phyloP scores from a whole-genome alignment of 1,140 invertebrate species.

The Brachionus rubens region DNA sequence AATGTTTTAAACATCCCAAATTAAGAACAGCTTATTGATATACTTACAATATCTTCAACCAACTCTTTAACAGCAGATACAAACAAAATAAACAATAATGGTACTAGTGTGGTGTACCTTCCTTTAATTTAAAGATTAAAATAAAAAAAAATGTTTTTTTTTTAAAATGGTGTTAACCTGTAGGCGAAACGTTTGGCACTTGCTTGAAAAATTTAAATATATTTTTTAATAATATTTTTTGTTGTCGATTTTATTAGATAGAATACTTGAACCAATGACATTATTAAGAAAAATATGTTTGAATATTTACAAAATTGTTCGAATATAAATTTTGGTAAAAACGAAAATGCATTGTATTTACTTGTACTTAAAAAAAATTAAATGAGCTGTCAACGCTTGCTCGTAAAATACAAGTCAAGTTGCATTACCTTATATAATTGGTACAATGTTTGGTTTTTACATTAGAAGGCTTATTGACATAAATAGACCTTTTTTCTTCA shows the following conservation, averaged over 20 bases:
- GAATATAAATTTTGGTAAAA: constrained; percentile 88
- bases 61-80: constrained; percentile 93
- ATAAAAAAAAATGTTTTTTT: not conserved
- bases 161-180: constrained; percentile 66
- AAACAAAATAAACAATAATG: constrained; percentile 84
- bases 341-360: constrained; percentile 76
- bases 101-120: constrained; percentile 86
- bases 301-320: constrained; percentile 93
- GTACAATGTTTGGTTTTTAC: not conserved
- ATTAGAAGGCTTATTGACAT: not conserved
- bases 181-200: constrained; percentile 96
- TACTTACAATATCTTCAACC: constrained; percentile 82
- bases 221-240: no score
- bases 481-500: not conserved
- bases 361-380: constrained; percentile 66
- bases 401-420: not conserved
- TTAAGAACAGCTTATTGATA: no score
- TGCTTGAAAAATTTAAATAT: constrained; percentile 70
- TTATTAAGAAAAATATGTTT: constrained; percentile 81
- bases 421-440: constrained; percentile 1
- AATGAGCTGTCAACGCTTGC: no score
- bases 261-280: constrained; percentile 19
- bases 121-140: not conserved
- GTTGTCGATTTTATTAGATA: no score
- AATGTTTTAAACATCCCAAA: no score